Base-by-base conservation (phyloP, 2,888 invertebrate genomes). In the Boloria selene region DNA sequence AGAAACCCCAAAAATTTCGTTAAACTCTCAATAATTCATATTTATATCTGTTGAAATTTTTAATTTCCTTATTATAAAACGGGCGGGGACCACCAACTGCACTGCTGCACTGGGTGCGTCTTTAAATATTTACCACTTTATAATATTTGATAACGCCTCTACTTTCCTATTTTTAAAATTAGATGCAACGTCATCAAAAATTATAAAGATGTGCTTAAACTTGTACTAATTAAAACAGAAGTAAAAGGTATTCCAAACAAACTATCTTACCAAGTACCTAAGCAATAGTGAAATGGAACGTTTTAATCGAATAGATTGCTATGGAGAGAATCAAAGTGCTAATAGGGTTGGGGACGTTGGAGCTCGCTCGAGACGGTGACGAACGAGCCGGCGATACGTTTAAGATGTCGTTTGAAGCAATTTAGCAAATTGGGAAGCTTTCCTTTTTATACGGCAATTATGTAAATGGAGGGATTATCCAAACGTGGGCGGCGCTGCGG, bases 391-490 rank as follows among this genome's bases (percentile, higher is more conserved):
- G 70, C 74, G 81, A 79, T 80, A 78, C 84, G 81, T 83, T 79
- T 80, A 83, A 79, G 81, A 77, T 85, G 86, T 88, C 88, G 81
- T 89, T 91, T 85, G 78, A 80, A 91, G 86, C 91, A 92, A 93
- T 93, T 92, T 92, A 84, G 84, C 88, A 92, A 93, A 93, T 93
- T 93, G 93, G 87, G 85, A 89, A 89, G 86, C 88, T 86, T 85
- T 90, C 86, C 85, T 92, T 92, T 92, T 92, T 92, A 92, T 91
- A 87, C 88, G 86, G 87, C 91, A 93, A 93, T 93, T 93, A 93
- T 92, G 92, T 91, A 92, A 92, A 93, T 92, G 90, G 91, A 82
- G 83, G 89, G 92, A 92, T 93, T 92, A 92, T 88, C 87, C 84
- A 77, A 79, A 79, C 82, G 86, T 86, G 86, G 90, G 90, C 87